Base-by-base conservation (phyloP, 2,797 vertebrate genomes). In the Carduelis carduelis region DNA sequence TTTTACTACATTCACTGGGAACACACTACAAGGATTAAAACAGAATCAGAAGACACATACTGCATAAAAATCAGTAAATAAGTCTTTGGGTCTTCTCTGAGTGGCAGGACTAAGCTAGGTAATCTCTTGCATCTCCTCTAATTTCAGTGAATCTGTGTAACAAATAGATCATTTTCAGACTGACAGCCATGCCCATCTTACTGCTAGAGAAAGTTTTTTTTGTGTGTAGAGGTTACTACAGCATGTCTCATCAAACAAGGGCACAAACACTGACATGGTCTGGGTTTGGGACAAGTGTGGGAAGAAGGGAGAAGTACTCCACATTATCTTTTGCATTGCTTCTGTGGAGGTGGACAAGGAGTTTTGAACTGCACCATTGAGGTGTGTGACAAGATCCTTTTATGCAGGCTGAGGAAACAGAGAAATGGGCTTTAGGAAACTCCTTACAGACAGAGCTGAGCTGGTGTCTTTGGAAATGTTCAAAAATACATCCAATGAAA, bases 41-140 rank as follows among this genome's bases (percentile, higher is more conserved):
- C 11, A 68, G n/a, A 32, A 53, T 37, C 30, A 60, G 47, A 75
- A 79, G 32, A 21, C 27, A 28, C 8, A 34, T 43, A 27, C 2
- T 55, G 37, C 13, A 30, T 28, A 46, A 70, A 70, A 75, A 60
- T 27, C 13, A 26, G 16, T 41, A 59, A 46, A 8, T 20, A 74
- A 60, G 6, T 61, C 18, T 70, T 35, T 30, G 37, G 71, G 23
- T 11, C n/a, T 61, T 47, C 28, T 53, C 28, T 72, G 49, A 81
- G 27, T 0, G 1, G 15, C 8, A 24, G 3, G 4, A 11, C 20
- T 37, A 49, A 19, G 24, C 37, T 50, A 35, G 11, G 2, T 24
- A 60, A 55, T 41, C 14, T 59, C 44, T n/a, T n/a, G 26, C 15
- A n/a, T 28, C 16, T 78, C 6, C 12, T 55, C 7, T 21, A 79